These are phyloP conservation scores for Oncorhynchus clarkii DNA, from an alignment of 2,113 vertebrate genomes.

Conservation along the genomic window DNA sequence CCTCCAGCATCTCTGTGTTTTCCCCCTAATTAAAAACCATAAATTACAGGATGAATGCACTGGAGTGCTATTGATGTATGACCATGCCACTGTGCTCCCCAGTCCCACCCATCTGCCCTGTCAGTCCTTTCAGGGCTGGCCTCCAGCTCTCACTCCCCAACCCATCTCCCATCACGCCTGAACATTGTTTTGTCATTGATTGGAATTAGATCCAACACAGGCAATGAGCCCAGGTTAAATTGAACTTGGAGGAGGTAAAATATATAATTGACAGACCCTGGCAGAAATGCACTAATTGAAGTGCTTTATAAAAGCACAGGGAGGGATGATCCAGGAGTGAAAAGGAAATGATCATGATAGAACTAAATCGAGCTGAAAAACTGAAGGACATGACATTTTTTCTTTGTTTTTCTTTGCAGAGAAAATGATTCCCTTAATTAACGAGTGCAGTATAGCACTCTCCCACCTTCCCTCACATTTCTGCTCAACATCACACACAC, in stretches of 20 bases:
- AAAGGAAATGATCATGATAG: conserved; percentile 36
- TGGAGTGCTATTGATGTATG: conserved; percentile 59
- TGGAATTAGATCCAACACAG: conserved; percentile 12
- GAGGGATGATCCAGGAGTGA: conserved; percentile 20
- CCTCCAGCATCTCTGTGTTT: conserved; percentile 47
- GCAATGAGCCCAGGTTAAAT: conserved; percentile 16
- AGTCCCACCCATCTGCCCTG: conserved; percentile 47
- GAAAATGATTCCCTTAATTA: conserved; percentile 46
- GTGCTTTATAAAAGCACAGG: conserved; percentile 28
- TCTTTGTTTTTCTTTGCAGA: conserved; percentile 25
- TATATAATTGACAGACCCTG: conserved; percentile 8
- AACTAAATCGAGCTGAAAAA: conserved; percentile 23
- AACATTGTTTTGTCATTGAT: conserved; percentile 41
- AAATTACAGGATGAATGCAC: conserved; percentile 57
- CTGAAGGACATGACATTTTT: conserved; percentile 40
- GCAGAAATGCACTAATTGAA: conserved; percentile 24
- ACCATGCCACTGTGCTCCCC: conserved; percentile 34
- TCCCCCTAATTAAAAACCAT: conserved; percentile 62
- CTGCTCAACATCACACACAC: background rate
- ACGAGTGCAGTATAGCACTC: conserved; percentile 5
- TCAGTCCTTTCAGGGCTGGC: conserved; percentile 47
- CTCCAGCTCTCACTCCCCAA: conserved; percentile 35
- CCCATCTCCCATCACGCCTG: conserved; percentile 35
- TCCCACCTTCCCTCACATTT: conserved; percentile 8
- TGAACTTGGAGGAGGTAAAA: conserved; percentile 12